These are phyloP conservation scores for Edolisoma coerulescens DNA, from an alignment of 2,113 vertebrate species.

Conservation along the genomic window DNA sequence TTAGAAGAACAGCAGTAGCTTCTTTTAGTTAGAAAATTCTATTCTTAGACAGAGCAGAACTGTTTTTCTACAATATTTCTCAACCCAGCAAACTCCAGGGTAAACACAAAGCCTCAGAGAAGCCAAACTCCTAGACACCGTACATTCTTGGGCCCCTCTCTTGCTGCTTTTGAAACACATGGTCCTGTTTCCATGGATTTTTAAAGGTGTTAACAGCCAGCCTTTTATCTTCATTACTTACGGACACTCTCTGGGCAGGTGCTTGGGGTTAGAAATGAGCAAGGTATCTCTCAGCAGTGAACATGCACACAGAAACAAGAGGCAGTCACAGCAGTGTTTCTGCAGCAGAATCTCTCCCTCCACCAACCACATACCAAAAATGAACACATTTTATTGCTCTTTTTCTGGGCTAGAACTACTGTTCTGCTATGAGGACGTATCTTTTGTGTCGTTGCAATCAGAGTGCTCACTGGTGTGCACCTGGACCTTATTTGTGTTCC, in stretches of 20 bases:
- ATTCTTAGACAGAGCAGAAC: background rate
- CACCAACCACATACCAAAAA: background rate
- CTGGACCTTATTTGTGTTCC: background rate
- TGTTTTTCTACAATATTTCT: background rate
- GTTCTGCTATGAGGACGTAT: background rate
- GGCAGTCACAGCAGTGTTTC: background rate
- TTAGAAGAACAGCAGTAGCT: background rate
- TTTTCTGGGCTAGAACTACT: background rate
- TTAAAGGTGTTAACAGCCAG: background rate
- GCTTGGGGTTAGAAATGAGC: background rate
- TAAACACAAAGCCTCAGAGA: background rate
- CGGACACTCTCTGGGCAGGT: background rate
- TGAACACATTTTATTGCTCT: background rate
- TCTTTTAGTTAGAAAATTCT: background rate
- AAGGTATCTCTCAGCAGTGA: background rate
- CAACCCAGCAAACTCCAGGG: background rate
- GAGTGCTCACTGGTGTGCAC: background rate
- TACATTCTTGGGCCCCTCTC: background rate
- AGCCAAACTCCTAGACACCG: background rate
- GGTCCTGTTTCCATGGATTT: background rate
- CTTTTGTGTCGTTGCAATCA: background rate
- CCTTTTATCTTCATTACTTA: background rate
- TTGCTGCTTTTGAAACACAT: background rate
- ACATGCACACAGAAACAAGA: background rate
- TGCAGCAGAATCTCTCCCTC: background rate